Evolutionary conservation across 2,113 vertebrate genomes (phyloP), one percentile per base, ranked within the genome.

Genomic region (Callorhinus ursinus): DNA sequence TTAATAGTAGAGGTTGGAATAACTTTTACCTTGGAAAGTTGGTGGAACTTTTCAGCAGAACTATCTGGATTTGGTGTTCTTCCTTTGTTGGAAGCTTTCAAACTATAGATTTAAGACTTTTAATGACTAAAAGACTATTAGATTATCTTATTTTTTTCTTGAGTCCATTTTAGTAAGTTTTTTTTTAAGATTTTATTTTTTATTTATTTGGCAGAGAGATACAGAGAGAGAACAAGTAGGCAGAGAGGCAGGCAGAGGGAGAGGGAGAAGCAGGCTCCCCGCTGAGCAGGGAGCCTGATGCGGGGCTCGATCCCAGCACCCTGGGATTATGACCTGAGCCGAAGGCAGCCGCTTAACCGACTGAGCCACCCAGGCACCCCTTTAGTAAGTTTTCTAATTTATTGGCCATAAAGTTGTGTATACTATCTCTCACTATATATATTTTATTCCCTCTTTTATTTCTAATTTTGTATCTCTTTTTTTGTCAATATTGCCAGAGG

Each of bases 351-450:
- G 39, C 39, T 39, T 39, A 39, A 39, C 39, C 39, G 39, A 39
- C 39, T 39, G 39, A 39, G 39, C 39, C 39, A 39, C 39, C 39
- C 39, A 39, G 39, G 39, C 39, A 4, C 39, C 39, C 39, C 39
- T 91, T 95, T 42, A 53, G 7, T 96, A 90, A 74, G n/a, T 79
- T 88, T 86, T 79, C 21, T 65, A 84, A 71, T 69, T 55, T 94
- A 80, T 69, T 93, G 8, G 11, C 3, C 53, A 18, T 77, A n/a
- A 69, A 87, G 10, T 74, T 93, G 28, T 81, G 9, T 6, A 59
- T 33, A 24, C 7, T 31, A 19, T 55, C 4, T 42, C 5, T 87
- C 74, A 71, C 51, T 76, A 28, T 26, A 61, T 55, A 74, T 90
- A 61, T 15, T 95, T 85, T 92, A 13, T 72, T 86, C 59, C 31